These are phyloP conservation scores for Lamellibrachia luymesi DNA, from an alignment of 1,140 invertebrate genomes.

Conservation along the genomic window DNA sequence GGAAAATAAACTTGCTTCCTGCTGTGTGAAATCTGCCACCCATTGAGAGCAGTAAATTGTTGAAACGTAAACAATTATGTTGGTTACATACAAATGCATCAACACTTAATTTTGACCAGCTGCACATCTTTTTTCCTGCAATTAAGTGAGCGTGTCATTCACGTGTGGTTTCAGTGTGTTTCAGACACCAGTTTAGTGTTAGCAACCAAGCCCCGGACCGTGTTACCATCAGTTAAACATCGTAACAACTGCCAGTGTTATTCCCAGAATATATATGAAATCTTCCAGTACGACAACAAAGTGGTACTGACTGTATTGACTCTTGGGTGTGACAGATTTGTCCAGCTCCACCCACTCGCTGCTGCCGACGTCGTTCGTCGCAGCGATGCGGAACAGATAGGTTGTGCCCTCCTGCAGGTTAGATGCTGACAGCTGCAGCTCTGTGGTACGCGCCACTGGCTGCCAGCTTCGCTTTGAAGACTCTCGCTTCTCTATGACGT, in stretches of 20 bases:
- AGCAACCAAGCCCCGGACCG: background rate
- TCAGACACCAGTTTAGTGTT: background rate
- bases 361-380: slow-evolving; percentile 81
- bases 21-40: background rate
- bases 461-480: slow-evolving; percentile 89
- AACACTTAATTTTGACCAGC: background rate
- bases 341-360: slow-evolving; percentile 67
- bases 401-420: slow-evolving; percentile 79
- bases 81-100: background rate
- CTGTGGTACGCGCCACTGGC: slow-evolving; percentile 60
- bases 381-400: slow-evolving; percentile 93
- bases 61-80: background rate
- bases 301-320: slow-evolving; percentile 46
- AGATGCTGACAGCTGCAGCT: slow-evolving; percentile 66
- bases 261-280: background rate
- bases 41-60: background rate
- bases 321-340: slow-evolving; percentile 51
- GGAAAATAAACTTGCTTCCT: background rate
- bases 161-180: background rate
- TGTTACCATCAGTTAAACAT: background rate
- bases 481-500: slow-evolving; percentile 92
- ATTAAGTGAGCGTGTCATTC: background rate
- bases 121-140: background rate
- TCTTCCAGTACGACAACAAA: background rate
- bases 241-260: background rate